phyloP scores from a whole-genome alignment of 2,888 invertebrate species.

The Hirtodrosophila trivittata region DNA sequence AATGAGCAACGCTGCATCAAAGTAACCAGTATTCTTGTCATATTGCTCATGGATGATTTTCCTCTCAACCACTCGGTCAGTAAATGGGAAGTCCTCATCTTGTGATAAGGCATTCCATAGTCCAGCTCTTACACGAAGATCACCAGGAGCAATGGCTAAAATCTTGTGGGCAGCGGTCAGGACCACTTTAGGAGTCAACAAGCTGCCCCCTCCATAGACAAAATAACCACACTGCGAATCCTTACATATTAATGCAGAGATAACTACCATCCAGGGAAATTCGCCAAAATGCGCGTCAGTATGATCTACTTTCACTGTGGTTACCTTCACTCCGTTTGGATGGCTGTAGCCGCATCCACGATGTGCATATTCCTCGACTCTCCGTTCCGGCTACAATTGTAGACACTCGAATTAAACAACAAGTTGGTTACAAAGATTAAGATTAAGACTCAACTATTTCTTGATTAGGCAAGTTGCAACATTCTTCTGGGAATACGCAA shows the following conservation, averaged over 20 bases:
- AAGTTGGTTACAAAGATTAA: too few relatives aligned
- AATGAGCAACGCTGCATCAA: conserved; percentile 90
- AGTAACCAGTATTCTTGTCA: conserved; percentile 85
- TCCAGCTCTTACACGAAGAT: conserved; percentile 86
- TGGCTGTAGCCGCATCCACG: conserved; percentile 27
- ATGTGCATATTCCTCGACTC: neutral
- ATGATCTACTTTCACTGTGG: accelerated
- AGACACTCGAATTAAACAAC: neutral
- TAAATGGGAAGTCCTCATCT: too few relatives aligned
- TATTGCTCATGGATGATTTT: conserved; percentile 85
- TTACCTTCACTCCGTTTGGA: neutral
- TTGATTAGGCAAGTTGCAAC: conserved; percentile 4
- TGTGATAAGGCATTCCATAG: conserved; percentile 84
- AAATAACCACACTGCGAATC: too few relatives aligned
- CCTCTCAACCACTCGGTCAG: conserved; percentile 86
- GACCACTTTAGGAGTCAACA: conserved; percentile 85
- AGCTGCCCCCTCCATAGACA: conserved; percentile 79
- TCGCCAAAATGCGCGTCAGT: conserved; percentile 30
- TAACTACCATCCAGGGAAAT: conserved; percentile 45
- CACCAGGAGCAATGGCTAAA: conserved; percentile 19
- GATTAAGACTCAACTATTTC: too few relatives aligned
- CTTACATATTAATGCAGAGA: neutral
- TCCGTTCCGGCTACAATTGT: neutral
- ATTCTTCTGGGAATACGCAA: neutral
- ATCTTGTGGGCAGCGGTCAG: conserved; percentile 92